A percentile compares a stretch with the other conserved stretches of the same genome.
Evolutionary conservation across 2,888 invertebrate species (phyloP).

Genomic region (Eucriotettix oculatus): DNA sequence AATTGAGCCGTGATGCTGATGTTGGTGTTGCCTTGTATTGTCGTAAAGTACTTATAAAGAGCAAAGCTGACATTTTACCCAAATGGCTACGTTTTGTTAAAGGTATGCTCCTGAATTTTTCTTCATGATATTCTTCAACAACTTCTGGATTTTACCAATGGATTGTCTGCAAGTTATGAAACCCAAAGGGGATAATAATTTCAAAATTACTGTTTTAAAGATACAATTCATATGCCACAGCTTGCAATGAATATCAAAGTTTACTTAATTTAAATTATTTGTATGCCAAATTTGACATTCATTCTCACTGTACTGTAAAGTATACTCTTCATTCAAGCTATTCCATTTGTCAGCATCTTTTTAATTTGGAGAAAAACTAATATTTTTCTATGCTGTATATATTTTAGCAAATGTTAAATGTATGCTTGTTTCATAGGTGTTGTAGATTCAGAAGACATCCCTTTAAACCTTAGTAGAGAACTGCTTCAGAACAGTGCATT

Average conservation of each 20-base stretch:
- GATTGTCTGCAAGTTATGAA: too few species aligned
- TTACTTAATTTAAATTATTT: too few species aligned
- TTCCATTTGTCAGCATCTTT: too few species aligned
- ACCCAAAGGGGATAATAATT: too few species aligned
- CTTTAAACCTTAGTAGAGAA: slow-evolving; percentile 89
- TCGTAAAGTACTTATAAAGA: slow-evolving; percentile 83
- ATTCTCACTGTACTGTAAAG: too few species aligned
- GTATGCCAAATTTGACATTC: too few species aligned
- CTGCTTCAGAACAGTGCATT: slow-evolving; percentile 84
- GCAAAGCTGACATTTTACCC: slow-evolving; percentile 76
- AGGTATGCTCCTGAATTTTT: slow-evolving; percentile 34
- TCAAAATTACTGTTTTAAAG: background rate
- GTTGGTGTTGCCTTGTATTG: slow-evolving; percentile 82
- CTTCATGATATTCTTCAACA: background rate
- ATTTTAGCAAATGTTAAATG: too few species aligned
- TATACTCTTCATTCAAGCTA: too few species aligned
- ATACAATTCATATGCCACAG: background rate
- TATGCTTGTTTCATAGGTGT: slow-evolving; percentile 41
- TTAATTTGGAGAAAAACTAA: too few species aligned
- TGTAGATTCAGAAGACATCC: slow-evolving; percentile 97
- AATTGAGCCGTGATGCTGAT: slow-evolving; percentile 70
- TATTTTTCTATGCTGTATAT: too few species aligned
- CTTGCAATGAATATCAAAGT: too few species aligned
- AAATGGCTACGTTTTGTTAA: slow-evolving; percentile 92
- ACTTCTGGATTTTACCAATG: background rate